A percentile compares a stretch with the other conserved stretches of the same genome.
phyloP scores from a whole-genome alignment of 2,797 vertebrate genomes.

The Chaetophractus vellerosus region DNA sequence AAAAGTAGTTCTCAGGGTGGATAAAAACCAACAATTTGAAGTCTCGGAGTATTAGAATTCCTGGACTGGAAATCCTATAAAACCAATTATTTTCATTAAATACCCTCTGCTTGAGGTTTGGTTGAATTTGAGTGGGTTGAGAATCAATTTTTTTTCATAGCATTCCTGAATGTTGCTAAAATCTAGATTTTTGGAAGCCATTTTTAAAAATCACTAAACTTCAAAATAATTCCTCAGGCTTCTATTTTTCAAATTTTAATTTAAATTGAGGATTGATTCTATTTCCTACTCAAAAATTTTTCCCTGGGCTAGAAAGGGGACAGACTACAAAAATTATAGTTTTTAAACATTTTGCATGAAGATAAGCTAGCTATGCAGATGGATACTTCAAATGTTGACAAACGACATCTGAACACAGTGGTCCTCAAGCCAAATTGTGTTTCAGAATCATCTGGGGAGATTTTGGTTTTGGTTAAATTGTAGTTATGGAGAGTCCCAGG shows the following conservation, averaged over 20 bases:
- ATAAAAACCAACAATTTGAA: constrained; percentile 14
- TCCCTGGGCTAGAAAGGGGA: background rate
- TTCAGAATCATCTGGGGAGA: background rate
- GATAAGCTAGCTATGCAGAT: background rate
- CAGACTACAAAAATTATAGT: background rate
- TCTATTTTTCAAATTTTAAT: background rate
- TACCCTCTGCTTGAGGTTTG: background rate
- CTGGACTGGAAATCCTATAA: constrained; percentile 42
- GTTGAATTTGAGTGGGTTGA: background rate
- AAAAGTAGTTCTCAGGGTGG: constrained; percentile 50
- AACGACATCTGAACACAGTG: background rate
- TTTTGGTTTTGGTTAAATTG: background rate
- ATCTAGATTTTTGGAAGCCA: background rate
- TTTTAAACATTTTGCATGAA: background rate
- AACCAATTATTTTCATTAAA: background rate
- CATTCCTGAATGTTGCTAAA: constrained; percentile 11
- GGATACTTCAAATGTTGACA: background rate
- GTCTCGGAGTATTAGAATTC: background rate
- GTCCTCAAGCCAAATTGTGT: background rate
- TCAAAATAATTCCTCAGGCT: constrained; percentile 3
- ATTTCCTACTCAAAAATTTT: background rate
- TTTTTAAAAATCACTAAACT: background rate
- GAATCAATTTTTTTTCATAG: background rate
- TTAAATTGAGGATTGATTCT: background rate
- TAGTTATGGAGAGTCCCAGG: background rate